Conservation (phyloP, 1,140 invertebrate species). For the Papilio helenus region DNA sequence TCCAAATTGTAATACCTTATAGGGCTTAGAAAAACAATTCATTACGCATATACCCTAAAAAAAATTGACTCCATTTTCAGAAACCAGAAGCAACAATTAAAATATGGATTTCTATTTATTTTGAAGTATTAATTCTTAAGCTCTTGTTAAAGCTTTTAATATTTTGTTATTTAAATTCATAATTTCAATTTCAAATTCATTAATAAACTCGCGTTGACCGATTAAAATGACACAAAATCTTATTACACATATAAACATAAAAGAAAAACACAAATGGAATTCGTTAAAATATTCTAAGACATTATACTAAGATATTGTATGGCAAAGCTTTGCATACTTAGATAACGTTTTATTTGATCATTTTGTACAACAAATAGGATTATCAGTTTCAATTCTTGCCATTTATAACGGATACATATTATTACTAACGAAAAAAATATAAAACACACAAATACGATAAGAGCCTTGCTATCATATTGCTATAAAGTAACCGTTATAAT, state of each 20-base stretch:
- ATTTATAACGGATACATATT: slow-evolving; percentile 12
- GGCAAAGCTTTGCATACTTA: slow-evolving; percentile 11
- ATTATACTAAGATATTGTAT: slow-evolving; percentile 1
- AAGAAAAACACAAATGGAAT: slow-evolving; percentile 7
- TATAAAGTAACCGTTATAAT: slow-evolving; percentile 31
- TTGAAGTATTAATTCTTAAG: neutral
- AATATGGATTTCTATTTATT: neutral
- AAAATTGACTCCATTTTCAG: too few species aligned
- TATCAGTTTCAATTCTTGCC: slow-evolving; percentile 33
- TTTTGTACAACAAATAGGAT: slow-evolving; percentile 33
- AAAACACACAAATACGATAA: neutral
- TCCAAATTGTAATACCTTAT: too few species aligned
- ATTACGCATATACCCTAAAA: too few species aligned
- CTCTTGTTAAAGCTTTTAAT: neutral
- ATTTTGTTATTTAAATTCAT: neutral
- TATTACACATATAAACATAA: neutral
- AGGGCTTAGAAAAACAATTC: too few species aligned
- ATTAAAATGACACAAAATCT: neutral
- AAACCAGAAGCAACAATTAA: too few species aligned
- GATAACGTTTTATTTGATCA: slow-evolving; percentile 24
- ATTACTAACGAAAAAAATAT: slow-evolving; percentile 3
- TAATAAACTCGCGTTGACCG: neutral
- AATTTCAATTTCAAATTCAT: too few species aligned
- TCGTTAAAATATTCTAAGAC: neutral
- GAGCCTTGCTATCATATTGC: slow-evolving; percentile 1